Percentiles rank a stretch among this genome's conserved stretches.
phyloP scores from a whole-genome alignment of 2,888 invertebrate species.

The Chloroclysta siterata region DNA sequence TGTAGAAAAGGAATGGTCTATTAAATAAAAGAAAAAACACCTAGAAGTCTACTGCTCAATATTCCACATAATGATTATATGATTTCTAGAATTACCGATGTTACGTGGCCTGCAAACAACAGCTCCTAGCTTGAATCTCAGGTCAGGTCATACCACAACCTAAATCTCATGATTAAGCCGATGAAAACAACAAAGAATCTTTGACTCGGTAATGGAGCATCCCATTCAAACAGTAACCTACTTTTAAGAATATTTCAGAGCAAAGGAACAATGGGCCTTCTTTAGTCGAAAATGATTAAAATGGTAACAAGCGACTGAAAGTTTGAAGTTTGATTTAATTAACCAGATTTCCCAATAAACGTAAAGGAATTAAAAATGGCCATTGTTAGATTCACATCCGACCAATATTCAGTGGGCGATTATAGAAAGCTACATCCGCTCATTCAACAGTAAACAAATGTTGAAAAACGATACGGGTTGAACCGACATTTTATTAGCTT shows the following conservation, averaged over 20 bases:
- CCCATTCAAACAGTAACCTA: slow-evolving; percentile 24
- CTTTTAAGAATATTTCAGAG: slow-evolving; percentile 11
- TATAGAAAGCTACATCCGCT: slow-evolving; percentile 16
- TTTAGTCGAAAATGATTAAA: slow-evolving; percentile 7
- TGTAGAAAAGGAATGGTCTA: too few relatives aligned
- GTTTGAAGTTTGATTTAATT: slow-evolving; percentile 13
- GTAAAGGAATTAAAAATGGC: slow-evolving; percentile 24
- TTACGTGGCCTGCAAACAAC: neutral
- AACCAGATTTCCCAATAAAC: slow-evolving; percentile 3
- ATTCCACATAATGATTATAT: too few relatives aligned
- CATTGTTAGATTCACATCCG: slow-evolving; percentile 16
- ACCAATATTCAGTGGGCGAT: slow-evolving; percentile 13
- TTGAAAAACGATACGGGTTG: neutral
- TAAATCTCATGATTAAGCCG: slow-evolving; percentile 16
- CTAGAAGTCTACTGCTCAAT: too few relatives aligned
- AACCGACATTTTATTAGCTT: neutral
- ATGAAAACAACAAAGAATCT: slow-evolving; percentile 24
- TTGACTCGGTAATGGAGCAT: slow-evolving; percentile 19
- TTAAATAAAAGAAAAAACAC: too few relatives aligned
- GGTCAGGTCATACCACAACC: slow-evolving; percentile 5
- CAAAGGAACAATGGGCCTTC: slow-evolving; percentile 18
- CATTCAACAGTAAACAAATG: neutral
- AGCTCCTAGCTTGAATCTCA: neutral
- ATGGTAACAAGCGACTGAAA: slow-evolving; percentile 9
- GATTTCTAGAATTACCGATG: too few relatives aligned